These are phyloP conservation scores for Sphecodes monilicornis DNA, from an alignment of 2,888 invertebrate species.

Conservation along the genomic window DNA sequence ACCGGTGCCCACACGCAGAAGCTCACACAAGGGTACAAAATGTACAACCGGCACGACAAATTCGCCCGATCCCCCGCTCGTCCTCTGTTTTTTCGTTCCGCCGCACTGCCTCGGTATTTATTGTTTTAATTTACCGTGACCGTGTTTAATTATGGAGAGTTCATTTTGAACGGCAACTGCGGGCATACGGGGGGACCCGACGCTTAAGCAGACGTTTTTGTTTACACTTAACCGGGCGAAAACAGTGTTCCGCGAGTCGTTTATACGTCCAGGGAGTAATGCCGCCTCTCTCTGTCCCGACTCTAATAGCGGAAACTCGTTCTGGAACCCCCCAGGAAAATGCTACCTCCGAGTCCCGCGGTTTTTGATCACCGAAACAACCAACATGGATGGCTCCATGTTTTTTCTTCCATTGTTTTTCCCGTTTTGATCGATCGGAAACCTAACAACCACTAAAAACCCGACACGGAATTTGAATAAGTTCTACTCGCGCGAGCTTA, in stretches of 20 bases:
- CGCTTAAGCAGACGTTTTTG: conserved; percentile 54
- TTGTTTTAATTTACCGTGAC: conserved; percentile 82
- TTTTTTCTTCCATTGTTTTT: neutral
- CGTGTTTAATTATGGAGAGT: conserved; percentile 83
- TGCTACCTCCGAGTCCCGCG: neutral
- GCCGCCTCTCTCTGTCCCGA: neutral
- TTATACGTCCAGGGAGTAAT: conserved; percentile 17
- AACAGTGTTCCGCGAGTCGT: conserved; percentile 29
- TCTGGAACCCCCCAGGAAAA: neutral
- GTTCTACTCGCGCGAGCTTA: neutral
- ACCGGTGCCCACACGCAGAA: neutral
- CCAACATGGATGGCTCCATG: neutral
- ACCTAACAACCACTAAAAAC: neutral
- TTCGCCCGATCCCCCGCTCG: conserved; percentile 25
- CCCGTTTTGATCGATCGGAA: neutral
- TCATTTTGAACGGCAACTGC: conserved; percentile 73
- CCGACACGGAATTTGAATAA: neutral
- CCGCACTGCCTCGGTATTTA: conserved; percentile 74
- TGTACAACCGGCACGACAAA: conserved; percentile 50
- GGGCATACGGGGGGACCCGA: conserved; percentile 20
- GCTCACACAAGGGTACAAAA: conserved; percentile 18
- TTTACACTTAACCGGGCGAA: conserved; percentile 45
- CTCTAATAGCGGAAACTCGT: neutral
- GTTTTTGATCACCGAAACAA: conserved; percentile 1
- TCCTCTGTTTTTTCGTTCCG: conserved; percentile 42